Conservation (phyloP, 2,113 vertebrate genomes). For the Gopherus evgoodei region DNA sequence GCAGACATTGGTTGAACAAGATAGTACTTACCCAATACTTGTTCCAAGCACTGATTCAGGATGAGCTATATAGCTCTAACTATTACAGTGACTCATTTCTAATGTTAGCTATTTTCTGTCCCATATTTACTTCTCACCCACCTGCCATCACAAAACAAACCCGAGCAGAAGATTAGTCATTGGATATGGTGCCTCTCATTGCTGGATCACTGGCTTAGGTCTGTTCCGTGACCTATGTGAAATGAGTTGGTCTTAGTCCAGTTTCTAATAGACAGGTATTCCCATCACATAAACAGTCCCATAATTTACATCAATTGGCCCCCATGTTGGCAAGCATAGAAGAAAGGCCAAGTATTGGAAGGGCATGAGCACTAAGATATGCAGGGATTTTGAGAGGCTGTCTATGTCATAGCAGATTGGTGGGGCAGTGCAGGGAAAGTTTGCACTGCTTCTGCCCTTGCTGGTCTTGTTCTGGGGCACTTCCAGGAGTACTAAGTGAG, state of each 20-base stretch:
- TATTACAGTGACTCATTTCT: background rate
- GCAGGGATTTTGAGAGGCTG: background rate
- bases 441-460: background rate
- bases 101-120: background rate
- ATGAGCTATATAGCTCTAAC: background rate
- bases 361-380: background rate
- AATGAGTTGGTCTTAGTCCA: background rate
- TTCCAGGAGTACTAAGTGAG: background rate
- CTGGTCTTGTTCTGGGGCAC: background rate
- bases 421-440: background rate
- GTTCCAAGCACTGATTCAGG: slow-evolving; percentile 1
- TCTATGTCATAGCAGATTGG: background rate
- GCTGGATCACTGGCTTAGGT: background rate
- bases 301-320: background rate
- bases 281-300: background rate
- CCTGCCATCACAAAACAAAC: slow-evolving; percentile 5
- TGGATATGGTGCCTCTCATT: background rate
- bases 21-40: slow-evolving; percentile 29
- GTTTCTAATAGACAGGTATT: background rate
- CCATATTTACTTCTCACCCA: background rate
- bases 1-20: slow-evolving; percentile 9
- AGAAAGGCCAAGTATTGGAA: background rate
- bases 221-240: slow-evolving; percentile 1
- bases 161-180: background rate
- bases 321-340: background rate